phyloP scores from a whole-genome alignment of 2,797 vertebrate genomes.

The Sitta carolinensis region DNA sequence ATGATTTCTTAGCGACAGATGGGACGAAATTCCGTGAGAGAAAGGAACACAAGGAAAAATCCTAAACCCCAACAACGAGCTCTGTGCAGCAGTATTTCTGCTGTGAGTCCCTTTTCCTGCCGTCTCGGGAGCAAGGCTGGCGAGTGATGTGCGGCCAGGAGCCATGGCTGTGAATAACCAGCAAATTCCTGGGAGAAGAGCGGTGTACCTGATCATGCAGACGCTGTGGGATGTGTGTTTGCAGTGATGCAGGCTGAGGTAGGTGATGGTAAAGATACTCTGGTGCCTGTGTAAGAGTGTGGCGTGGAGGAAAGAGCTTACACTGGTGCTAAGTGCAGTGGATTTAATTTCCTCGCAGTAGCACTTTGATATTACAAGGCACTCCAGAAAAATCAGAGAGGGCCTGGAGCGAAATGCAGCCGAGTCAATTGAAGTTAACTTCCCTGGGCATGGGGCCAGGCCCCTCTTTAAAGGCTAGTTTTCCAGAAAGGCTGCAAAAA shows the following conservation, averaged over 20 bases:
- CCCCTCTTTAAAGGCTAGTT: slow-evolving; percentile 17
- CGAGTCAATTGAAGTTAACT: slow-evolving; percentile 50
- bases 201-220: neutral
- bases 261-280: neutral
- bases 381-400: slow-evolving; percentile 41
- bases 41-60: neutral
- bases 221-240: accelerated
- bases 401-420: slow-evolving; percentile 8
- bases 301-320: neutral
- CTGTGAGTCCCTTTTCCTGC: neutral
- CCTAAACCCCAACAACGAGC: neutral
- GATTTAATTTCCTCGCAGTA: neutral
- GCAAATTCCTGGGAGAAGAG: too few relatives aligned
- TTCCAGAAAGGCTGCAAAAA: slow-evolving; percentile 35
- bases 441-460: slow-evolving; percentile 3
- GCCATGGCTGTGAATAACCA: neutral
- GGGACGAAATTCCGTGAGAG: neutral
- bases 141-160: neutral
- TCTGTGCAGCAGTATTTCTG: neutral
- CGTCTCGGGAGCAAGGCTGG: neutral
- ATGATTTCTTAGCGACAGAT: neutral
- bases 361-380: neutral
- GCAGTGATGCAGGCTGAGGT: neutral
- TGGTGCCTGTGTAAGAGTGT: neutral
- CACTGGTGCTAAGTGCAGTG: neutral